Evolutionary conservation across 2,113 vertebrate genomes (phyloP).

Genomic region (Miniopterus natalensis): DNA sequence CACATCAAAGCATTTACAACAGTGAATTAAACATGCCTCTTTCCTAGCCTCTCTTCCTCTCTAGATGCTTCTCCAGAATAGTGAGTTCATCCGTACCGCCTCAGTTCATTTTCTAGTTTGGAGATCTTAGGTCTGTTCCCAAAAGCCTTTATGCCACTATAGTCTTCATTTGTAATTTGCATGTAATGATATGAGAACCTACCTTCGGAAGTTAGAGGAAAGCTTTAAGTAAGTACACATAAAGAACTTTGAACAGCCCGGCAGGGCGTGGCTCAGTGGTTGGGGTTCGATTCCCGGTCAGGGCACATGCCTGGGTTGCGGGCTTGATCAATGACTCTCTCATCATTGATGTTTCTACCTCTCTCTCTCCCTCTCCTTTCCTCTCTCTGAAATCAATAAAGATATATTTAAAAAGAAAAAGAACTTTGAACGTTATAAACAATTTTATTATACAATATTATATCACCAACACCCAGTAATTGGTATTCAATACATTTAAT

Average conservation of each 20-base stretch:
- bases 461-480: background rate
- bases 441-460: background rate
- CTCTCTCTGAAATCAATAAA: too few relatives aligned
- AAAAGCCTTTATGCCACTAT: background rate
- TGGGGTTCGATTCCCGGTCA: too few relatives aligned
- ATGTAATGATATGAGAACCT: background rate
- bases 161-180: background rate
- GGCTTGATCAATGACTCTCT: too few relatives aligned
- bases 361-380: too few relatives aligned
- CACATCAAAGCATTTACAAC: background rate
- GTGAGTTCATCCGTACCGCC: background rate
- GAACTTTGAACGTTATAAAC: background rate
- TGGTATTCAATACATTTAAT: background rate
- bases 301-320: too few relatives aligned
- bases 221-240: background rate
- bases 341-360: too few relatives aligned
- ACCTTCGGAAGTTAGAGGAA: background rate
- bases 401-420: background rate
- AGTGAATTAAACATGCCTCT: background rate
- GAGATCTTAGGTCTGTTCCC: background rate
- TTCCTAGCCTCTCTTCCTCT: background rate
- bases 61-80: background rate
- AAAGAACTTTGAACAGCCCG: background rate
- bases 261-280: too few relatives aligned
- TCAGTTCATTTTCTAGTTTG: background rate